Percentiles rank a stretch among this genome's conserved stretches.
Evolutionary conservation across 2,113 vertebrate genomes (phyloP).

Genomic region (Upupa epops): DNA sequence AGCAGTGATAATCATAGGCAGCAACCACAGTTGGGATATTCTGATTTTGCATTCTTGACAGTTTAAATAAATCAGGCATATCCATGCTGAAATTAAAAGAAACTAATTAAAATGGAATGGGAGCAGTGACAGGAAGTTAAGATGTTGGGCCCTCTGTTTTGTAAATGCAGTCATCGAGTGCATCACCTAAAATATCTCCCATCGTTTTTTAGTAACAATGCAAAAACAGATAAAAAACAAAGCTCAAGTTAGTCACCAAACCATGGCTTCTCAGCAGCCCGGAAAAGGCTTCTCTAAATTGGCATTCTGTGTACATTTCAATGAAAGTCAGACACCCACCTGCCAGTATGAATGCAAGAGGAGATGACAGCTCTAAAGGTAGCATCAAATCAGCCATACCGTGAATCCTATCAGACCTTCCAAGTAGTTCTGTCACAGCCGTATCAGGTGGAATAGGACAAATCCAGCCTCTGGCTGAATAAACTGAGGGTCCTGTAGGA

Average conservation of each 20-base stretch:
- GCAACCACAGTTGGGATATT: not conserved
- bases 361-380: not conserved
- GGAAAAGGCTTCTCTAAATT: slow-evolving; percentile 1
- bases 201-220: slow-evolving; percentile 7
- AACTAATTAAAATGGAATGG: slow-evolving; percentile 29
- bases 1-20: not conserved
- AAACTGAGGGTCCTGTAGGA: not conserved
- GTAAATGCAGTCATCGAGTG: not conserved
- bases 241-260: slow-evolving; percentile 27
- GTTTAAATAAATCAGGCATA: not conserved
- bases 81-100: not conserved
- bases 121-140: not conserved
- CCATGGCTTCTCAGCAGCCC: slow-evolving; percentile 4
- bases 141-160: not conserved
- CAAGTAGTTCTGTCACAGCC: not conserved
- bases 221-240: slow-evolving; percentile 19
- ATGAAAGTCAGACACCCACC: not conserved
- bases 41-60: not conserved
- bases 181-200: slow-evolving; percentile 13
- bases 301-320: slow-evolving; percentile 17
- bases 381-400: not conserved
- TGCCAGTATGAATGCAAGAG: not conserved
- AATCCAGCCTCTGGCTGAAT: not conserved
- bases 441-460: not conserved
- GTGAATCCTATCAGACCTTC: not conserved